These are phyloP conservation scores for Sinella curviseta DNA, from an alignment of 1,140 invertebrate genomes.

Conservation along the genomic window DNA sequence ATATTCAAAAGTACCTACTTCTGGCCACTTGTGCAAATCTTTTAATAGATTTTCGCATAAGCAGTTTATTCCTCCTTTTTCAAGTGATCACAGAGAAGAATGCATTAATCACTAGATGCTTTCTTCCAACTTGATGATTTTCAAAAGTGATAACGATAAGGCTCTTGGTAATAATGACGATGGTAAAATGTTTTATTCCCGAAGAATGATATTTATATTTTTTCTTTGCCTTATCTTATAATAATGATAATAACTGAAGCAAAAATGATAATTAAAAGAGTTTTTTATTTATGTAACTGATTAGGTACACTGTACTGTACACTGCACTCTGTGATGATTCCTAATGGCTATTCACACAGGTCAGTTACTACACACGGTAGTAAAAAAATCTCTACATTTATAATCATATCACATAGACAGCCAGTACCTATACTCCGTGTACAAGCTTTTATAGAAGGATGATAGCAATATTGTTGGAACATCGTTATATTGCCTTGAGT, in stretches of 20 bases:
- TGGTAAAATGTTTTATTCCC: no score
- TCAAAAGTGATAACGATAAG: no score
- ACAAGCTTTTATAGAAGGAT: neutral
- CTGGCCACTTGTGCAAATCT: slow-evolving; percentile 1
- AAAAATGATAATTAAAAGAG: slow-evolving; percentile 10
- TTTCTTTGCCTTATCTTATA: neutral
- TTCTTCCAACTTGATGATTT: no score
- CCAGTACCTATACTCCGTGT: neutral
- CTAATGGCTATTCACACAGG: neutral
- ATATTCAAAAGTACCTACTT: no score
- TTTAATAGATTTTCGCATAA: neutral
- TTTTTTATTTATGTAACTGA: slow-evolving; percentile 20
- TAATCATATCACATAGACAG: neutral
- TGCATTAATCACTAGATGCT: no score
- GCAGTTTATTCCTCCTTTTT: neutral
- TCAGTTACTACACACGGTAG: slow-evolving; percentile 3
- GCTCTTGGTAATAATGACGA: no score
- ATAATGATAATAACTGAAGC: neutral
- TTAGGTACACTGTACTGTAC: no score
- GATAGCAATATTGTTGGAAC: no score
- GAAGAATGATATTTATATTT: slow-evolving; percentile 7
- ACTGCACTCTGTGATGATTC: neutral
- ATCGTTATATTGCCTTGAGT: no score
- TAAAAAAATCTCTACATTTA: neutral
- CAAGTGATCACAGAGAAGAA: no score